Evolutionary conservation across 2,888 invertebrate genomes (phyloP).

Genomic region (Homarus gammarus): DNA sequence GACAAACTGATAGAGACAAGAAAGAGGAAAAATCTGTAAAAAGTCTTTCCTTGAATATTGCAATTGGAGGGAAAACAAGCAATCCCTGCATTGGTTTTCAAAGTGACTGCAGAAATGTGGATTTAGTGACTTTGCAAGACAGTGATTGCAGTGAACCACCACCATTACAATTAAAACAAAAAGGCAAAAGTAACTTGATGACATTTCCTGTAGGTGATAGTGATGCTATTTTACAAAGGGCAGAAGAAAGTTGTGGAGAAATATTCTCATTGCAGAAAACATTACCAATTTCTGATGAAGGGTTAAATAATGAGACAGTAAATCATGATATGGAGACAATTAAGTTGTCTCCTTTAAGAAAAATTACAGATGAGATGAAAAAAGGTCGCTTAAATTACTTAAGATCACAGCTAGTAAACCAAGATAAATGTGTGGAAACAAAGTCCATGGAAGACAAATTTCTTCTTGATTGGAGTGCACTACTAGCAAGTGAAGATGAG

Average conservation of each 20-base stretch:
- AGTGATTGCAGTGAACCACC: no score
- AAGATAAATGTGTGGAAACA: not conserved
- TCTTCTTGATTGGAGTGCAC: constrained; percentile 49
- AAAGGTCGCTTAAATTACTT: not conserved
- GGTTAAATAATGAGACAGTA: not conserved
- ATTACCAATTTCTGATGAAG: not conserved
- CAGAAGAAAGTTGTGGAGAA: not conserved
- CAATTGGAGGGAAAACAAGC: no score
- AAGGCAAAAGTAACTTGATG: not conserved
- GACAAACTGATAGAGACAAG: not conserved
- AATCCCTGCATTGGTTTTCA: no score
- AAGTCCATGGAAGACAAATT: constrained; percentile 40
- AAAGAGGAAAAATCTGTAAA: not conserved
- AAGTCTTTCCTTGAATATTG: no score
- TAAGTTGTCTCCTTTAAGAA: not conserved
- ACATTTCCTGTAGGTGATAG: not conserved
- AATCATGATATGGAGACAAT: not conserved
- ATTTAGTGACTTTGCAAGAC: no score
- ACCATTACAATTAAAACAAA: not conserved
- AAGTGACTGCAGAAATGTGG: no score
- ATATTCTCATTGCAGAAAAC: not conserved
- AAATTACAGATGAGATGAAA: not conserved
- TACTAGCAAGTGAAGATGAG: constrained; percentile 48
- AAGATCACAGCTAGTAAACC: not conserved
- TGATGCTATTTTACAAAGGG: not conserved